Base-by-base conservation (phyloP, 2,888 invertebrate genomes). In the Prostheceraeus crozeri region DNA sequence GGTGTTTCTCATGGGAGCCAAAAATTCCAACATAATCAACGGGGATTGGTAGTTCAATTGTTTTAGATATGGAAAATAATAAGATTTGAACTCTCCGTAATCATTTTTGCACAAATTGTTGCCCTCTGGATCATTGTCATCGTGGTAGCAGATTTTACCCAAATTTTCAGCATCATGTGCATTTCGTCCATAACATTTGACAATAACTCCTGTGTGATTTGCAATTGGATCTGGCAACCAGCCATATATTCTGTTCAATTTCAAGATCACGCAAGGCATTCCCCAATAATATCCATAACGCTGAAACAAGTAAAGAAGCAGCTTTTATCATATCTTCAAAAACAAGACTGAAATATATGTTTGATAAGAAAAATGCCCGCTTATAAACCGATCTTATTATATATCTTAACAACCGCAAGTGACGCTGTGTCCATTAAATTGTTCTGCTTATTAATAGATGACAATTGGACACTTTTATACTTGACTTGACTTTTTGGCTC, bases 61-160 rank as follows among this genome's bases (percentile, higher is more conserved):
- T 65, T 76, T 77, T 30, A 72, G 68, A 68, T 76, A 80, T 6
- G 79, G 79, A 67, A 75, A 79, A 68, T 73, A 79, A 62, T 74
- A 73, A 67, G 89, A 89, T 68, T 86, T 84, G 67, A 79, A 76
- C 16, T 27, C 28, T 1, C 61, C 61, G n/a, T 30, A 33, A 28
- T 40, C 54, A 21, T 14, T 27, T n/a, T 35, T 60, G 28, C 48
- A 48, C 4, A 14, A 16, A n/a, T n/a, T n/a, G n/a, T n/a, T n/a
- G n/a, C n/a, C n/a, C n/a, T n/a, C n/a, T n/a, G n/a, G n/a, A n/a
- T n/a, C n/a, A 11, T 36, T 23, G n/a, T 35, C 45, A 45, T 60
- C 60, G 31, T 62, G 54, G 53, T 61, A 61, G 14, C 61, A 53
- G 8, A 61, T n/a, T 21, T 25, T 14, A 27, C 59, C 45, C 11